A percentile compares a stretch with the other conserved stretches of the same genome.
Conservation (phyloP, 2,797 vertebrate species). For the Falco columbarius region DNA sequence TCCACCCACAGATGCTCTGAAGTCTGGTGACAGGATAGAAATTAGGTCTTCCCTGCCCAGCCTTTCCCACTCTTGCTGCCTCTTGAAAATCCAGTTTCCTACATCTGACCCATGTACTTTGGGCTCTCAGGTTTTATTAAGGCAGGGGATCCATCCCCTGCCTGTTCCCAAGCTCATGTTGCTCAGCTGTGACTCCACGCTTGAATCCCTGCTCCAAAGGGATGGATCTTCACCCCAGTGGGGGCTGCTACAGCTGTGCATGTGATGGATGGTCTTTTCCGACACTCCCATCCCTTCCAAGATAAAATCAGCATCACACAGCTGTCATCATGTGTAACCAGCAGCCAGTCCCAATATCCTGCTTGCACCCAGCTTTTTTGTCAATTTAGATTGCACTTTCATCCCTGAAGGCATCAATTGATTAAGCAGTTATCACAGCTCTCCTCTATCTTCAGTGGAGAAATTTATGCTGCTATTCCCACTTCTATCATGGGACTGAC, state of each 20-base stretch:
- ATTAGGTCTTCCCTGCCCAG: not conserved
- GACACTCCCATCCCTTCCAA: not conserved
- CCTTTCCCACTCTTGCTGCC: not conserved
- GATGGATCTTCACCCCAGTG: not conserved
- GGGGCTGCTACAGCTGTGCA: not conserved
- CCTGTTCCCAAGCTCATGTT: not conserved
- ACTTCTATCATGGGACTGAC: not conserved
- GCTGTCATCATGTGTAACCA: not conserved
- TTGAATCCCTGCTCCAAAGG: not conserved
- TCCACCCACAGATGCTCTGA: not conserved
- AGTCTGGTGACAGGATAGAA: not conserved
- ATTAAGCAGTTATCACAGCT: not conserved
- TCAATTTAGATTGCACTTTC: not conserved
- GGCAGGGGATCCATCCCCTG: not conserved
- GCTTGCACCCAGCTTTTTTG: not conserved
- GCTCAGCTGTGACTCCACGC: not conserved
- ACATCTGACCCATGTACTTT: not conserved
- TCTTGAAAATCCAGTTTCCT: not conserved
- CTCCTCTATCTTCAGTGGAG: not conserved
- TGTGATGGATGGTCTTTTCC: fast-evolving
- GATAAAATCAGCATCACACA: not conserved
- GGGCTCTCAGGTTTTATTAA: not conserved
- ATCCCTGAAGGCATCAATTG: not conserved
- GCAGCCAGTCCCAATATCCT: not conserved
- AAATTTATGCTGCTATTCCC: not conserved